Conservation (phyloP, 2,113 vertebrate genomes). For the Oriolus oriolus region DNA sequence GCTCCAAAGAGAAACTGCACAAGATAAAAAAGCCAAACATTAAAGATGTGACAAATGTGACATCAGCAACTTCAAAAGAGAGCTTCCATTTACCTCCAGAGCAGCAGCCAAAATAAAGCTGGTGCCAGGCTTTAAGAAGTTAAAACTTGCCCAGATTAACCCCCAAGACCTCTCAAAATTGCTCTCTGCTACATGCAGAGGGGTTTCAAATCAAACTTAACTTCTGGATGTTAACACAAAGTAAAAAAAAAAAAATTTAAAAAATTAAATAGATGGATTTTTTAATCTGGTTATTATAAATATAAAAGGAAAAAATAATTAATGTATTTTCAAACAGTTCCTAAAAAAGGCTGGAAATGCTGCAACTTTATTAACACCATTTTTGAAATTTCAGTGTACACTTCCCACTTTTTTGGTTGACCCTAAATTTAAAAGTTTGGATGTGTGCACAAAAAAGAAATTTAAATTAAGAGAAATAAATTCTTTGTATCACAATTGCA, state of each 20-base stretch:
- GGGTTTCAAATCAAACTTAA: neutral
- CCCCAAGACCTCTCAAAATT: neutral
- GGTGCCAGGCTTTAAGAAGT: neutral
- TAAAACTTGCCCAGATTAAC: neutral
- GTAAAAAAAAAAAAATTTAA: neutral
- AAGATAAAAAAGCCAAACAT: neutral
- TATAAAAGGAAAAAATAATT: neutral
- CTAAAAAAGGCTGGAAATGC: neutral
- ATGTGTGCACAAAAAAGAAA: neutral
- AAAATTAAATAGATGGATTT: neutral
- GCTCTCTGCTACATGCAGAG: neutral
- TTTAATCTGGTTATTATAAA: neutral
- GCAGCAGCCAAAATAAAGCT: neutral
- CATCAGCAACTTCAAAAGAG: neutral
- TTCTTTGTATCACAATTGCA: neutral
- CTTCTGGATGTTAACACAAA: neutral
- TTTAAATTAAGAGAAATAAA: neutral
- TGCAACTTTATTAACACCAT: neutral
- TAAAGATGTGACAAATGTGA: constrained; percentile 9
- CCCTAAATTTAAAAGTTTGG: neutral
- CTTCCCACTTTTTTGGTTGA: neutral
- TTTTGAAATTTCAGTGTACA: neutral
- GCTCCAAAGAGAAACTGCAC: neutral
- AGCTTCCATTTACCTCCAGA: neutral
- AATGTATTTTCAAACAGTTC: neutral